phyloP scores from a whole-genome alignment of 2,113 vertebrate species.

The Calidris pugnax region DNA sequence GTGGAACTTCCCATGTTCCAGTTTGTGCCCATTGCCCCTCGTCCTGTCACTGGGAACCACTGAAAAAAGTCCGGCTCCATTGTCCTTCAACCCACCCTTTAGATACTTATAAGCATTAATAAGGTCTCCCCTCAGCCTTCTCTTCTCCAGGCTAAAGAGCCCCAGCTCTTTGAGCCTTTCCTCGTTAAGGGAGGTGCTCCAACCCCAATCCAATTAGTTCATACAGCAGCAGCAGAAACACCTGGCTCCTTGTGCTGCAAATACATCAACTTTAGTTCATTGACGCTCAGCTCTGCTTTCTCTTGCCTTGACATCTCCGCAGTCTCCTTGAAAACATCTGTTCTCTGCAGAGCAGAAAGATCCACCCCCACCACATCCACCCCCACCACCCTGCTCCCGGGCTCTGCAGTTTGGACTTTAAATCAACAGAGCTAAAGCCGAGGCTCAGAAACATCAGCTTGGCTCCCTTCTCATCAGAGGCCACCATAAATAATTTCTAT shows the following conservation, averaged over 20 bases:
- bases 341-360: background rate
- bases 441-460: background rate
- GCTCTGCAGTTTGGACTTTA: background rate
- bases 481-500: background rate
- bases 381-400: background rate
- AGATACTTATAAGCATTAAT: too few relatives aligned
- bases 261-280: rapidly evolving
- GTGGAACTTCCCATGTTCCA: too few relatives aligned
- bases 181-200: too few relatives aligned
- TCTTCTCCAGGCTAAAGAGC: too few relatives aligned
- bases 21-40: too few relatives aligned
- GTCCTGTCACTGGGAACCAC: too few relatives aligned
- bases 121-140: too few relatives aligned
- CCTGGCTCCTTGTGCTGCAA: background rate
- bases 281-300: background rate
- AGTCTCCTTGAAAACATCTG: background rate
- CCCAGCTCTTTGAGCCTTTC: too few relatives aligned
- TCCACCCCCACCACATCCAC: background rate
- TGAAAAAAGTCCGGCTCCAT: too few relatives aligned
- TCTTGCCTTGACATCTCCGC: background rate
- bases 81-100: too few relatives aligned
- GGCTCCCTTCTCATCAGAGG: background rate
- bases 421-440: background rate
- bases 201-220: too few relatives aligned
- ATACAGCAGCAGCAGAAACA: rapidly evolving